Base-by-base conservation (phyloP, 2,113 vertebrate genomes). In the Chaetodon auriga region DNA sequence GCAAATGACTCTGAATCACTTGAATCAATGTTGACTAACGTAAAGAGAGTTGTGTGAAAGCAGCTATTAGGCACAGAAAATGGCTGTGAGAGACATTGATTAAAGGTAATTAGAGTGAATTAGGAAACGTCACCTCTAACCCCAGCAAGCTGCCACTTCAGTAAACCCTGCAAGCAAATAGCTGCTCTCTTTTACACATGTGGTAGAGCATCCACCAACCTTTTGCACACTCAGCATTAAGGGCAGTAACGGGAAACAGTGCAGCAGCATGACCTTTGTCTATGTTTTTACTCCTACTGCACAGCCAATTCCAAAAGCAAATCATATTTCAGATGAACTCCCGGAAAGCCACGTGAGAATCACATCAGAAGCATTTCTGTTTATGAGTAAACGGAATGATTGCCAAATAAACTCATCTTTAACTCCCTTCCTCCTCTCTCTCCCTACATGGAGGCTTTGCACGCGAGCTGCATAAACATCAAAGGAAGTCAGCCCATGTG, bases 361-460 rank as follows among this genome's bases (percentile, higher is more conserved):
- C 75, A 73, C 63, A 43, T 85, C 86, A 73, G 74, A 85, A 35
- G 64, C 30, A 48, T 63, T 78, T 69, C 30, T 91, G 76, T 76
- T 87, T 63, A 73, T 69, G 68, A 54, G 72, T 83, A 78, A 87
- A 87, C 9, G 51, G 57, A 81, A 68, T 80, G 75, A 77, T 82
- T 88, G 86, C 80, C 80, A 90, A 87, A 85, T 75, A 81, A 83
- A 71, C 70, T 87, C 72, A 66, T 79, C 72, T 72, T 65, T 75
- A 69, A 69, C 82, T 70, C 84, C 61, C 18, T 38, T n/a, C 23
- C 68, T 54, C 49, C 7, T 48, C 51, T 78, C 35, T n/a, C 61
- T 68, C 51, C 38, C 41, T 68, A 38, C 60, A 75, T 78, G 49
- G 68, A 66, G 58, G 73, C 73, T 79, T 82, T 68, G 75, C 75